Conservation (phyloP, 2,113 vertebrate species). For the Saccopteryx leptura region DNA sequence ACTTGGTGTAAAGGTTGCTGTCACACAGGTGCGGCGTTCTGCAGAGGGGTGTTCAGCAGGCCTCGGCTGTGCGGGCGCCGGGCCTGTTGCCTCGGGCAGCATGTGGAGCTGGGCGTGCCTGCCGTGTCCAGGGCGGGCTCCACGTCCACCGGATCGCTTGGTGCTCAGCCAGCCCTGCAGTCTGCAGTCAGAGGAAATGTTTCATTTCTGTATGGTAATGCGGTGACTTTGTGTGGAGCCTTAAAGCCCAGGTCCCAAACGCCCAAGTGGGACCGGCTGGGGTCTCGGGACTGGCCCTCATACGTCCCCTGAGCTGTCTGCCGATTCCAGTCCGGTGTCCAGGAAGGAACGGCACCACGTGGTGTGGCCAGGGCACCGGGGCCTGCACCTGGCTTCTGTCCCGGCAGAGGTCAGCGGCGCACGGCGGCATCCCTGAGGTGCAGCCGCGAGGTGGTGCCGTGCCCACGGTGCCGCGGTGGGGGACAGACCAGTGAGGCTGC, state of each 20-base stretch:
- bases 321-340: neutral
- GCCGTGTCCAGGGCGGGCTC: rapidly evolving
- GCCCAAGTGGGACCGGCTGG: neutral
- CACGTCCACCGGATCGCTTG: rapidly evolving
- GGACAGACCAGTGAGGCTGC: too few species aligned
- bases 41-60: neutral
- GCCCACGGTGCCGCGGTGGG: too few species aligned
- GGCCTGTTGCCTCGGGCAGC: neutral
- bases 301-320: neutral
- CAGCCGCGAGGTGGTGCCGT: too few species aligned
- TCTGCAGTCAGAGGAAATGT: neutral
- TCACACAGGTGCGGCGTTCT: neutral
- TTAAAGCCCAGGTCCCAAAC: neutral
- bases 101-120: neutral
- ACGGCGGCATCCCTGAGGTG: rapidly evolving
- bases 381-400: too few species aligned
- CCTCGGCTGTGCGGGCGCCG: neutral
- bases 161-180: neutral
- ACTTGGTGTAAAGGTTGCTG: neutral
- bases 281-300: neutral
- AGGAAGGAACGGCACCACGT: rapidly evolving
- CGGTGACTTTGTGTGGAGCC: neutral
- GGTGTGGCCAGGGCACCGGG: rapidly evolving
- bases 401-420: neutral
- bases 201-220: neutral